Evolutionary conservation across 2,113 vertebrate genomes (phyloP), one percentile per base, ranked within the genome.

Genomic region (Stigmatopora argus): DNA sequence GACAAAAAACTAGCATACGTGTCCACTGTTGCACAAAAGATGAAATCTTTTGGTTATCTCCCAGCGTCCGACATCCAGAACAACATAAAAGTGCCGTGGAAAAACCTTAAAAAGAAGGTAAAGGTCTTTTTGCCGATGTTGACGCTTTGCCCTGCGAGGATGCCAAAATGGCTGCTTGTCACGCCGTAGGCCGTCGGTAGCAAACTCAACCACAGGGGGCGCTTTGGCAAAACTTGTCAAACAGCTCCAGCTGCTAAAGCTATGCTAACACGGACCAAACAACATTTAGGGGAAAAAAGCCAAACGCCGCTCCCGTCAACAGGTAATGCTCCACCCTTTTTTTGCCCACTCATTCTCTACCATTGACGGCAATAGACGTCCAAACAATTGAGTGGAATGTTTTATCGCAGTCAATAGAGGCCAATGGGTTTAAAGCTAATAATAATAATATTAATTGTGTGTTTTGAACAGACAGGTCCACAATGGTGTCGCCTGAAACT

Each of bases 381-480:
- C 35, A 38, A 38, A 5, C 35, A 4, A 38, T 38, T 38, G 35
- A 38, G 4, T 41, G 38, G 38, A 7, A 41, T 7, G 4, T 8
- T 41, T 9, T 41, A 41, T 41, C 5, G 38, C 38, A 1, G 38
- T 41, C 38, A 41, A 41, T 41, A 4, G 38, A 41, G 9, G 38
- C 38, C 38, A 41, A 41, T 41, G 38, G 4, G 38, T 41, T 41
- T 41, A 41, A 7, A 41, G 38, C 38, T 41, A 41, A 41, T 41
- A 41, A 41, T 10, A 41, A 41, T 41, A 41, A 19, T 19, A 18
- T 14, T 34, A 9, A 34, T 58, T 26, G 53, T 56, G 5, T 62
- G 17, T 62, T 7, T 63, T 64, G n/a, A 44, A 65, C 77, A 91
- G 92, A 88, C 72, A 58, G 90, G 14, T 90, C 88, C 63, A 86